Evolutionary conservation across 2,888 invertebrate genomes (phyloP), one percentile per base, ranked within the genome.

Genomic region (Steinernema hermaphroditum): DNA sequence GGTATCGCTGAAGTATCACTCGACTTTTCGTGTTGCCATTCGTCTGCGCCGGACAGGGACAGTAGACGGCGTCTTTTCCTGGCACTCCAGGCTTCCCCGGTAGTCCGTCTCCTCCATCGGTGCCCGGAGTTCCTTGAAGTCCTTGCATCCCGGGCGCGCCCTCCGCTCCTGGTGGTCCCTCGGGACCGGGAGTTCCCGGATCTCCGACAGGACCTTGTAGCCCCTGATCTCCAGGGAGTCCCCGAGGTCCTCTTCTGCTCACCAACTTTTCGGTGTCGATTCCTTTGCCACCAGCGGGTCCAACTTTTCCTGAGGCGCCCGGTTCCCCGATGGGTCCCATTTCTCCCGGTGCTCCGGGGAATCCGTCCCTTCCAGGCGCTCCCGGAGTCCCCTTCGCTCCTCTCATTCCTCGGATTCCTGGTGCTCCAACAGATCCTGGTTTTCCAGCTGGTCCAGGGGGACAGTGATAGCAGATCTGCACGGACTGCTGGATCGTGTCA

Each of bases 291-390:
- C 62, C 62, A 16, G 62, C 16, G 27, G 16, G 12, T 29, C 62
- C 62, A 12, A 16, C 29, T 16, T 14, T 29, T 12, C 62, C 62
- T 6, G 29, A 9, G 2, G 16, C n/a, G 9, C 62, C 62, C 4
- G 62, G 62, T 16, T 29, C 62, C 27, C 62, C 62, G 4, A 27
- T 16, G 14, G 29, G 27, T 12, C 62, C 62, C 62, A 62, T 62
- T 34, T 62, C 62, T n/a, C 62, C 62, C 16, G 62, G 62, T 32
- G 27, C 27, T 62, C 62, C 62, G 6, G 62, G 62, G 62, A 62
- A 62, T 62, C 62, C 62, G 27, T 62, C 62, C 32, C 62, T 62
- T 29, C 62, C 62, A 1, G 62, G 62, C 2, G 6, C 1, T 9
- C 62, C 62, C 1, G 62, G 62, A 16, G 29, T 34, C 16, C 62